These are phyloP conservation scores for Pristionchus arcanus DNA, from an alignment of 2,888 invertebrate species.

Conservation along the genomic window DNA sequence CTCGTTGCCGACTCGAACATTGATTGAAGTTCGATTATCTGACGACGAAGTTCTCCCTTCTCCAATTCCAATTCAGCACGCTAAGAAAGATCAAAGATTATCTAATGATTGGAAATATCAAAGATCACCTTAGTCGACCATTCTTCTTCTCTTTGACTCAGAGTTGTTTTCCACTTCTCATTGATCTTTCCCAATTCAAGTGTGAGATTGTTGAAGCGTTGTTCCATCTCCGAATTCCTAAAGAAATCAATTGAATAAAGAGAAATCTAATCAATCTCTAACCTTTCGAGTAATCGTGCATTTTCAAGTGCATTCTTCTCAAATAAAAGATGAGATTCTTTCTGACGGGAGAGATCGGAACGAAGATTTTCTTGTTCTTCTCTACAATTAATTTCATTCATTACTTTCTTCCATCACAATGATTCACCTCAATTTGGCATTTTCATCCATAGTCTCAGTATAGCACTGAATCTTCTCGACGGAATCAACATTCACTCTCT, in stretches of 20 bases:
- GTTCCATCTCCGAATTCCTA: slow-evolving; percentile 66
- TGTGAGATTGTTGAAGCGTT: slow-evolving; percentile 64
- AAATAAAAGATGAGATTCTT: slow-evolving; percentile 44
- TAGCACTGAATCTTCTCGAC: slow-evolving; percentile 47
- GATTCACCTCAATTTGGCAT: slow-evolving; percentile 34
- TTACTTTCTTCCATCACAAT: not conserved
- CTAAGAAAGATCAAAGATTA: not conserved
- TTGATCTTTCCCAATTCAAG: slow-evolving; percentile 66
- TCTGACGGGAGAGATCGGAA: slow-evolving; percentile 37
- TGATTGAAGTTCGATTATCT: slow-evolving; percentile 61
- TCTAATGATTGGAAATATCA: not conserved
- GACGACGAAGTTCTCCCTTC: slow-evolving; percentile 62
- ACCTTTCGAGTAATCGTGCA: slow-evolving; percentile 49
- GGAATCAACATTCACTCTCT: slow-evolving; percentile 49
- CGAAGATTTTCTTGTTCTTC: slow-evolving; percentile 17
- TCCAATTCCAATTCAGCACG: slow-evolving; percentile 62
- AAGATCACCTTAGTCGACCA: slow-evolving; percentile 62
- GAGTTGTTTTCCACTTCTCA: slow-evolving; percentile 68
- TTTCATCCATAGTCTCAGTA: slow-evolving; percentile 52
- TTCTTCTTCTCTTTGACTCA: slow-evolving; percentile 63
- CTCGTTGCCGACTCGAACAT: slow-evolving; percentile 66
- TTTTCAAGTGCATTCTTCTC: slow-evolving; percentile 56
- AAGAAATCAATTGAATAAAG: not conserved
- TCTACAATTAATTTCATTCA: slow-evolving; percentile 33
- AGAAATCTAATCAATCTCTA: not conserved